These are phyloP conservation scores for Hydroisotoma schaefferi DNA, from an alignment of 2,888 invertebrate species.

Conservation along the genomic window DNA sequence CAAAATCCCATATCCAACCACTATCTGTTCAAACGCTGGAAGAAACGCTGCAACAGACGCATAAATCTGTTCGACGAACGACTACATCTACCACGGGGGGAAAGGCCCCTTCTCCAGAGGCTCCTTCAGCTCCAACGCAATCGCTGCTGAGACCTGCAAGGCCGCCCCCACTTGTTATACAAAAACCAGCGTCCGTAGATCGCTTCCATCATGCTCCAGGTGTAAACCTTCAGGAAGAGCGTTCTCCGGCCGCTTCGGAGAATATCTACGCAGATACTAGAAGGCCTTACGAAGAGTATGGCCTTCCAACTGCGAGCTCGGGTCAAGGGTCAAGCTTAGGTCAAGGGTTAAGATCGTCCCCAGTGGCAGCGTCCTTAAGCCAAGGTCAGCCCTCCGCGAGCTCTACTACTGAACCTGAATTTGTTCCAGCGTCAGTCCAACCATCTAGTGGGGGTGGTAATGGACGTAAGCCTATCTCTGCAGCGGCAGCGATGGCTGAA, in stretches of 20 bases:
- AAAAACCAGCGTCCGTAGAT: background rate
- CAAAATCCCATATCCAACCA: background rate
- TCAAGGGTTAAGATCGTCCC: too few relatives aligned
- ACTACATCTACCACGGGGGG: background rate
- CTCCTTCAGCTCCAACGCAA: conserved; percentile 1
- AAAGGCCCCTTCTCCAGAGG: conserved; percentile 1
- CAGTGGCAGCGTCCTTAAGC: background rate
- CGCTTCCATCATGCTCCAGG: conserved; percentile 9
- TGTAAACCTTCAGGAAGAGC: background rate
- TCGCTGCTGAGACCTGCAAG: background rate
- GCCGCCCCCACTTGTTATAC: background rate
- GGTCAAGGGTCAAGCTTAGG: too few relatives aligned
- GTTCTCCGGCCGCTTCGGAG: background rate
- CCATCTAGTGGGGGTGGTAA: too few relatives aligned
- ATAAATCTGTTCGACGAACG: too few relatives aligned
- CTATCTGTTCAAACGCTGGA: background rate
- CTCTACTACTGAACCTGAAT: background rate
- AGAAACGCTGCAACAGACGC: background rate
- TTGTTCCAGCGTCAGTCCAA: background rate
- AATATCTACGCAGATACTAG: background rate
- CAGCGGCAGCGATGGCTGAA: conserved; percentile 36
- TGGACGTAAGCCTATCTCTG: conserved; percentile 7
- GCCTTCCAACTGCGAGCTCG: background rate
- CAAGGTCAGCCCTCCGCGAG: background rate
- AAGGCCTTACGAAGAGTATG: background rate